Base-by-base conservation (phyloP, 2,888 invertebrate genomes). In the Acrocyrtus sp. region DNA sequence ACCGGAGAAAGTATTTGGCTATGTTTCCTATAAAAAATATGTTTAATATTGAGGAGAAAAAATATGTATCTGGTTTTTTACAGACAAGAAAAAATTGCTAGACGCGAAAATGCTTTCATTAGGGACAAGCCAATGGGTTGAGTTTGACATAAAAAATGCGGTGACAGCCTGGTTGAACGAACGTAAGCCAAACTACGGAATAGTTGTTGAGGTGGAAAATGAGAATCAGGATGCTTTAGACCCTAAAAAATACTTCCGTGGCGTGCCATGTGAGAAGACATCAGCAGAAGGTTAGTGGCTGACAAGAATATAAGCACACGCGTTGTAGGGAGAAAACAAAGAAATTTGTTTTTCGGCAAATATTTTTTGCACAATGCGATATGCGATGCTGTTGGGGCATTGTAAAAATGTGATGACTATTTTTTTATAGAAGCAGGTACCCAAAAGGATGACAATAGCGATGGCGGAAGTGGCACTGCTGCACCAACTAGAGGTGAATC, bases 131-230 rank as follows among this genome's bases (percentile, higher is more conserved):
- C 82, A 82, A 67, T 87, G 85, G 85, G 85, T 87, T 34, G 87
- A 87, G 75, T 83, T 87, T 75, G 86, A 86, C 81, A 85, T 87
- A 8, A 84, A 84, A 48, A 83, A 84, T 5, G 87, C 87, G 1
- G 85, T 85, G 1, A 84, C 83, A 53, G 83, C 84, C 1, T 87
- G 86, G 86, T 76, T 78, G 65, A 80, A 83, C 54, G 79, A 83
- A 54, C 75, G 78, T 81, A 84, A 80, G 72, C 86, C 82, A 82
- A 84, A 84, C 78, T 83, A 82, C 69, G 88, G 87, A 0, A 80
- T 88, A 69, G 86, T 86, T 15, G 84, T 89, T 41, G 85, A 87
- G 78, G 88, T 89, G 22, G 88, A 89, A 82, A 88, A 89, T 82
- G 88, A 89, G 53, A 78, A 80, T 51, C 75, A 79, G 72, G 80